Percentiles rank a stretch among this genome's conserved stretches.
Evolutionary conservation across 2,888 invertebrate species (phyloP).

Genomic region (Cybosia mesomella): DNA sequence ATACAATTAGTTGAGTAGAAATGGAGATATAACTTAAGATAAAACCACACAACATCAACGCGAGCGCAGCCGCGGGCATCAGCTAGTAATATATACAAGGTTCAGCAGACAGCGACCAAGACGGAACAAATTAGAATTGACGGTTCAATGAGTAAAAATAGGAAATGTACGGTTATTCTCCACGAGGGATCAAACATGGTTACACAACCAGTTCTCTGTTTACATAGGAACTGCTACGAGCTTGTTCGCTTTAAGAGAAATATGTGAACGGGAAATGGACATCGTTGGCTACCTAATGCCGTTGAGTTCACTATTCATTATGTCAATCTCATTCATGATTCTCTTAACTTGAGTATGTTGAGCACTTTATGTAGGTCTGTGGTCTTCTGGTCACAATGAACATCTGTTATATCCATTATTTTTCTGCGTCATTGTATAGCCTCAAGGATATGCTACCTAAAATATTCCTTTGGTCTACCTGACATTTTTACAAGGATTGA

Average conservation of each 20-base stretch:
- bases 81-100: background rate
- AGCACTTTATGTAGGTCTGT: background rate
- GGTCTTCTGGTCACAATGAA: background rate
- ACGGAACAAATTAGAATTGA: slow-evolving; percentile 11
- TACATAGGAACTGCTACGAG: slow-evolving; percentile 32
- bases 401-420: no score
- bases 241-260: slow-evolving; percentile 21
- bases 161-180: slow-evolving; percentile 39
- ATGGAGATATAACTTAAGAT: no score
- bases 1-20: no score
- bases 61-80: no score
- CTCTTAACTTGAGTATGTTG: background rate
- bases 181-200: slow-evolving; percentile 24
- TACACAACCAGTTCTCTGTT: slow-evolving; percentile 25
- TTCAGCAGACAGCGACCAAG: slow-evolving; percentile 6
- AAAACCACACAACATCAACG: no score
- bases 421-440: no score
- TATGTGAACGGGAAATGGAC: slow-evolving; percentile 3
- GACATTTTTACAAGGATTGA: no score
- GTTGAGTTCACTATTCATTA: background rate
- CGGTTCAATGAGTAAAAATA: slow-evolving; percentile 32
- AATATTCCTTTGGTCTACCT: no score
- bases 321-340: slow-evolving; percentile 3
- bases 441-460: no score
- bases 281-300: slow-evolving; percentile 4